phyloP scores from a whole-genome alignment of 2,888 invertebrate species.

The Eilema depressum region DNA sequence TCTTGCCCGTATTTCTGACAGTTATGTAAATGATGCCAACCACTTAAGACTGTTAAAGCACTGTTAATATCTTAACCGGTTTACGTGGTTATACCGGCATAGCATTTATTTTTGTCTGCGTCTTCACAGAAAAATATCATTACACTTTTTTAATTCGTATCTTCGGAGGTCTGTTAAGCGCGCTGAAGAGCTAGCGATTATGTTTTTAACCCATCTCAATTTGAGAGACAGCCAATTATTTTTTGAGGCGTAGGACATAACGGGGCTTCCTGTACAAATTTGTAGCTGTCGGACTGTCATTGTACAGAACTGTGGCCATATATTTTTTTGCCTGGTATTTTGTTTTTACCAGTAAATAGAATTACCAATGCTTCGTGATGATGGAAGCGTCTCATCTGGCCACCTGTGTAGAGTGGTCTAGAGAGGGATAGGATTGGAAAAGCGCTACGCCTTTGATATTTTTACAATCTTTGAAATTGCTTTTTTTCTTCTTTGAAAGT shows the following conservation, averaged over 20 bases:
- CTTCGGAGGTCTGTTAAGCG: slow-evolving; percentile 1
- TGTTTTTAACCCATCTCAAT: slow-evolving; percentile 13
- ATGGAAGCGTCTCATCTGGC: neutral
- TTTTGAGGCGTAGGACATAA: slow-evolving; percentile 7
- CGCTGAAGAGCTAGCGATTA: slow-evolving; percentile 7
- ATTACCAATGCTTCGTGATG: neutral
- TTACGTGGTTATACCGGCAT: slow-evolving; percentile 14
- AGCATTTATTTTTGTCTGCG: slow-evolving; percentile 12
- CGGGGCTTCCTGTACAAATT: slow-evolving; percentile 8
- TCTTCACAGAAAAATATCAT: slow-evolving; percentile 6
- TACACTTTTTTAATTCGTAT: slow-evolving; percentile 11
- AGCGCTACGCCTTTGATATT: too few species aligned
- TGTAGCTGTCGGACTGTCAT: slow-evolving; percentile 7
- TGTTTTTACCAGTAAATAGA: neutral
- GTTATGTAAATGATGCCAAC: slow-evolving; percentile 23
- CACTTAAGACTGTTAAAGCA: slow-evolving; percentile 20
- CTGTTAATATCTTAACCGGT: slow-evolving; percentile 28
- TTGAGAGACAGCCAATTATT: slow-evolving; percentile 13
- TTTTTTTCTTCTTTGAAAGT: too few species aligned
- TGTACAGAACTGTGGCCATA: slow-evolving; percentile 14
- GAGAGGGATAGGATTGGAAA: too few species aligned
- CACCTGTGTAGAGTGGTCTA: too few species aligned
- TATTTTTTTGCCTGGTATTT: slow-evolving; percentile 9
- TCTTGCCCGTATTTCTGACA: slow-evolving; percentile 14
- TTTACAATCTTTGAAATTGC: too few species aligned